These are phyloP conservation scores for Patiria pectinifera DNA, from an alignment of 53 echinoderm and acorn worm species.

Conservation along the genomic window DNA sequence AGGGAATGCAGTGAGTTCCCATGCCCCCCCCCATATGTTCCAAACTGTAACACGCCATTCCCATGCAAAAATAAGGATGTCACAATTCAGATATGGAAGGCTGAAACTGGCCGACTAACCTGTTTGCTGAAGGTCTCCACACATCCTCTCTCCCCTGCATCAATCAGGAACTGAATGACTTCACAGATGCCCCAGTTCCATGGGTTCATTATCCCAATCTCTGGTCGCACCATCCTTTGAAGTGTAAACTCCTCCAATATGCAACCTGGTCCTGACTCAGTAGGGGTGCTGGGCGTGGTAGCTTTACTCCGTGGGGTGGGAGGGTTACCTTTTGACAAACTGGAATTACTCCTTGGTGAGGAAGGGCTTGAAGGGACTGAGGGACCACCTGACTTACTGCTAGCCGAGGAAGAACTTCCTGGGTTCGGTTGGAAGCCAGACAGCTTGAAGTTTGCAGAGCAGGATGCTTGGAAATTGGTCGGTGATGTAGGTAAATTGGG, in stretches of 20 bases:
- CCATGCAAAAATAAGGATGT: too few species aligned
- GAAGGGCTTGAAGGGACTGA: conserved; percentile 36
- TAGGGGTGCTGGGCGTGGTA: conserved; percentile 40
- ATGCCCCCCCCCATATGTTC: too few species aligned
- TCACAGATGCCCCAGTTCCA: conserved; percentile 89
- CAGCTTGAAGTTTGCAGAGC: conserved; percentile 39
- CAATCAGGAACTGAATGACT: conserved; percentile 91
- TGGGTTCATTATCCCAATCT: conserved; percentile 77
- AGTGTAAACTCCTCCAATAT: conserved; percentile 47
- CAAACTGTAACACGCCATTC: too few species aligned
- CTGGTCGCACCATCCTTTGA: conserved; percentile 43
- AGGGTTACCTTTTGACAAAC: conserved; percentile 43
- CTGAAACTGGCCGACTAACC: conserved; percentile 54
- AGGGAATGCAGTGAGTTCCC: too few species aligned
- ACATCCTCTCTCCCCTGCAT: conserved; percentile 90
- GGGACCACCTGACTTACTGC: neutral
- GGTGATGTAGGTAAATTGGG: conserved; percentile 42
- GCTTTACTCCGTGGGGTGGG: conserved; percentile 16
- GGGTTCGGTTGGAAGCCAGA: conserved; percentile 31
- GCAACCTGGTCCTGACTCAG: conserved; percentile 50
- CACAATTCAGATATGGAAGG: too few species aligned
- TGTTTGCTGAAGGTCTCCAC: conserved; percentile 96
- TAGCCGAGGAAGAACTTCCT: neutral
- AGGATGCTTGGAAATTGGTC: conserved; percentile 51
- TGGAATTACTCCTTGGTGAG: conserved; percentile 38